Conservation (phyloP, 2,888 invertebrate species). For the Agriopis leucophaearia region DNA sequence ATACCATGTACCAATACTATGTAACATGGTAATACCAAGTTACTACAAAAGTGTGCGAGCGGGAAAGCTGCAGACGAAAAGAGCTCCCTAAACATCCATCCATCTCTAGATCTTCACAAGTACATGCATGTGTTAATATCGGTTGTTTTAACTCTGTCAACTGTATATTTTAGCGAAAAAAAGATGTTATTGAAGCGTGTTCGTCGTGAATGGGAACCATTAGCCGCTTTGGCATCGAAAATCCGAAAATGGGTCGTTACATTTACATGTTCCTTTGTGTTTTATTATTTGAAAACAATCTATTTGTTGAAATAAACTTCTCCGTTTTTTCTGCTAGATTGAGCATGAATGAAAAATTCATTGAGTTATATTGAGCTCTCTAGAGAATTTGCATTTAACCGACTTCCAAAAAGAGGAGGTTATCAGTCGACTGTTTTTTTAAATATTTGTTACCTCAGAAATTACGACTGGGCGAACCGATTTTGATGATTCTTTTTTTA, state of each 20-base stretch:
- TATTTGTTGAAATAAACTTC: neutral
- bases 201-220: constrained; percentile 21
- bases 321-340: neutral
- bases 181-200: constrained; percentile 31
- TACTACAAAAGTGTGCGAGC: too few species aligned
- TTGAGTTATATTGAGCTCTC: too few species aligned
- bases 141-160: constrained; percentile 22
- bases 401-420: too few species aligned
- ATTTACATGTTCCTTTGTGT: constrained; percentile 23
- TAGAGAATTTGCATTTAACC: too few species aligned
- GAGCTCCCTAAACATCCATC: too few species aligned
- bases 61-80: too few species aligned
- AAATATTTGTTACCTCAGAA: too few species aligned
- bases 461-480: too few species aligned
- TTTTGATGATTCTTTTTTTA: too few species aligned
- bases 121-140: constrained; percentile 15
- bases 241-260: constrained; percentile 26
- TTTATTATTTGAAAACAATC: constrained; percentile 17
- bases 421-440: too few species aligned
- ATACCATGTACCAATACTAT: too few species aligned
- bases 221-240: constrained; percentile 23
- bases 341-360: neutral
- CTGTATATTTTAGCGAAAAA: constrained; percentile 28
- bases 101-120: neutral
- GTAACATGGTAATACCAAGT: too few species aligned